Conservation (phyloP, 2,888 invertebrate species). For the Oscheius onirici region DNA sequence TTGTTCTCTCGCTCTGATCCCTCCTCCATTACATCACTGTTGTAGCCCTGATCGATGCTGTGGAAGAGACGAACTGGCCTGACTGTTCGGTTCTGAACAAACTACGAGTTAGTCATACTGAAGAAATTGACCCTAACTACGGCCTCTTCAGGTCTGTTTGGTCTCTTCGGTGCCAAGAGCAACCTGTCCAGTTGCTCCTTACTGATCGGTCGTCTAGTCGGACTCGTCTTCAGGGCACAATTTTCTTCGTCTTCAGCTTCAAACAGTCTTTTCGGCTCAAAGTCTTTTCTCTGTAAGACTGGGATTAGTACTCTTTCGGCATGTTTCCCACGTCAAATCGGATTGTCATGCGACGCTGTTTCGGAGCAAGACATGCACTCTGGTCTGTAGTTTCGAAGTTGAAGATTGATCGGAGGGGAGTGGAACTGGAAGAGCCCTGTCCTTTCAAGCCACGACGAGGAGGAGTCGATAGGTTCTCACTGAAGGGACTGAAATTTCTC, state of each 20-base stretch:
- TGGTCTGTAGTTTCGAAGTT: too few species aligned
- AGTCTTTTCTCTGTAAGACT: not conserved
- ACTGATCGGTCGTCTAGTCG: not conserved
- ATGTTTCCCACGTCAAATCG: constrained; percentile 8
- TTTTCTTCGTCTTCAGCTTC: constrained; percentile 9
- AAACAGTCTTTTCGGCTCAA: constrained; percentile 2
- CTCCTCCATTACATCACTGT: not conserved
- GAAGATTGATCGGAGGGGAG: too few species aligned
- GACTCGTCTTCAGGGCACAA: not conserved
- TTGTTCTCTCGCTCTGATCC: not conserved
- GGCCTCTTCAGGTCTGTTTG: not conserved
- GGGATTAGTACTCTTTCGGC: not conserved
- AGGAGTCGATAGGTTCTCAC: too few species aligned
- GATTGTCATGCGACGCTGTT: constrained; percentile 5
- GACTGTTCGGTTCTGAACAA: not conserved
- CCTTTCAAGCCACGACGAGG: too few species aligned
- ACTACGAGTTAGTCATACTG: not conserved
- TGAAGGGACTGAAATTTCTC: too few species aligned
- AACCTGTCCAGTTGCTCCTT: not conserved
- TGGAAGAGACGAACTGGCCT: constrained; percentile 12
- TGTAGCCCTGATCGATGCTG: constrained; percentile 3
- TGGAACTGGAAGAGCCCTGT: too few species aligned
- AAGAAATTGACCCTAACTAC: not conserved
- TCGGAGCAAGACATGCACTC: not conserved
- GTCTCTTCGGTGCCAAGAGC: constrained; percentile 5